phyloP scores from a whole-genome alignment of 2,888 invertebrate genomes.

The Gymnocheta viridis region DNA sequence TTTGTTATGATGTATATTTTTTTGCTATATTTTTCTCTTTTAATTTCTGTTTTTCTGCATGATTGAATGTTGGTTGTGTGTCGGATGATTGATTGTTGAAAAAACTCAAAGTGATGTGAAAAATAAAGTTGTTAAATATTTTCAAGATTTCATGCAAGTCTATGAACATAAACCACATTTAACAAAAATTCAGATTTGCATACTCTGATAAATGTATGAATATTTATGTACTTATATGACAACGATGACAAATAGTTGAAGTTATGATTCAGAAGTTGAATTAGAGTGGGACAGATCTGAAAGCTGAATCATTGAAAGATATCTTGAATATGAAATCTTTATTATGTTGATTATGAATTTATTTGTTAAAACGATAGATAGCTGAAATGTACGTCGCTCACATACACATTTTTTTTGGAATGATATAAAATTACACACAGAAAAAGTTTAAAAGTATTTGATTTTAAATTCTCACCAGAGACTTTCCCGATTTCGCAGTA shows the following conservation, averaged over 20 bases:
- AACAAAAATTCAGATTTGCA: slow-evolving; percentile 30
- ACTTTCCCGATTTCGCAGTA: too few relatives aligned
- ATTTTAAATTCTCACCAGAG: too few relatives aligned
- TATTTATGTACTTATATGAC: slow-evolving; percentile 18
- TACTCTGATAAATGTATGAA: slow-evolving; percentile 14
- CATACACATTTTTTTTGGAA: too few relatives aligned
- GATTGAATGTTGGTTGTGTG: slow-evolving; percentile 55
- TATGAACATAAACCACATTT: slow-evolving; percentile 28
- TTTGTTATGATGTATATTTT: slow-evolving; percentile 15
- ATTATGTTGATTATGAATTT: not conserved
- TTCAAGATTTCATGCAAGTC: slow-evolving; percentile 35
- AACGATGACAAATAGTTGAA: slow-evolving; percentile 38
- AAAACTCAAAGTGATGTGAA: slow-evolving; percentile 62
- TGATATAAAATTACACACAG: too few relatives aligned
- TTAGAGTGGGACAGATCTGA: not conserved
- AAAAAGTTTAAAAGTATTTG: too few relatives aligned
- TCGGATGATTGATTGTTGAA: slow-evolving; percentile 66
- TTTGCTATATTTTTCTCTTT: not conserved
- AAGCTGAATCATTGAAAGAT: not conserved
- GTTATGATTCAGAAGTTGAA: slow-evolving; percentile 38
- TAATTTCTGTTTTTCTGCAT: slow-evolving; percentile 56
- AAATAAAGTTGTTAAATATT: slow-evolving; percentile 69
- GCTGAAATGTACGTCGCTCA: too few relatives aligned
- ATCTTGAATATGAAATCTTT: not conserved
- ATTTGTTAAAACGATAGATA: too few relatives aligned